Conservation (phyloP, 2,797 vertebrate species). For the Capromys pilorides region DNA sequence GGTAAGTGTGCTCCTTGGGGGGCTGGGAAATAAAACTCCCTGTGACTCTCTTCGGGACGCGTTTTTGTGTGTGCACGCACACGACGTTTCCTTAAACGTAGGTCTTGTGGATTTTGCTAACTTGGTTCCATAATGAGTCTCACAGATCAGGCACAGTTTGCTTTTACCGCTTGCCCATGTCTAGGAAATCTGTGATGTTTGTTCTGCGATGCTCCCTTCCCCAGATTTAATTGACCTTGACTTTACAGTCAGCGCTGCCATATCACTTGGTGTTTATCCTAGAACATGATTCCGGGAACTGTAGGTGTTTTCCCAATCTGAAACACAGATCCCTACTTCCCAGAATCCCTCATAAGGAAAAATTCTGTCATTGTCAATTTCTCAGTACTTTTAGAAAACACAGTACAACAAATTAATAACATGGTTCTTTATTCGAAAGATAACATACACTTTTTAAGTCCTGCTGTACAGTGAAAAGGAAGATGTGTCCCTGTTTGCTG, state of each 20-base stretch:
- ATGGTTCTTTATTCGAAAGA: background rate
- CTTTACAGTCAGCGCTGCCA: background rate
- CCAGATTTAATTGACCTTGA: background rate
- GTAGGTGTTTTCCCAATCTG: background rate
- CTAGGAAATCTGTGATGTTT: background rate
- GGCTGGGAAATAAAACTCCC: background rate
- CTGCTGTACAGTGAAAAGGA: background rate
- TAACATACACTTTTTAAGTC: background rate
- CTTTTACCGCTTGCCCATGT: background rate
- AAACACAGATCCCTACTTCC: slow-evolving; percentile 33
- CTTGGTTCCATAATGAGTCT: background rate
- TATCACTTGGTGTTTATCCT: background rate
- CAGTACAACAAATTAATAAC: background rate
- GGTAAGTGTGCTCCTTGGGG: slow-evolving; percentile 86
- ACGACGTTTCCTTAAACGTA: background rate
- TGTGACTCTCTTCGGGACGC: background rate
- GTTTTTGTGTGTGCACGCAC: too few species aligned
- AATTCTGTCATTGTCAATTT: slow-evolving; percentile 20
- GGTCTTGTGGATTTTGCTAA: background rate
- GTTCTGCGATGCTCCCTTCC: background rate
- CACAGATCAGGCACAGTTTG: background rate
- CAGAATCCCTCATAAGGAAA: background rate
- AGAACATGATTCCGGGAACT: background rate
- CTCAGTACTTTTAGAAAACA: background rate
- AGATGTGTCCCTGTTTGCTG: background rate